Evolutionary conservation across 2,113 vertebrate species (phyloP).

Genomic region (Euleptes europaea): DNA sequence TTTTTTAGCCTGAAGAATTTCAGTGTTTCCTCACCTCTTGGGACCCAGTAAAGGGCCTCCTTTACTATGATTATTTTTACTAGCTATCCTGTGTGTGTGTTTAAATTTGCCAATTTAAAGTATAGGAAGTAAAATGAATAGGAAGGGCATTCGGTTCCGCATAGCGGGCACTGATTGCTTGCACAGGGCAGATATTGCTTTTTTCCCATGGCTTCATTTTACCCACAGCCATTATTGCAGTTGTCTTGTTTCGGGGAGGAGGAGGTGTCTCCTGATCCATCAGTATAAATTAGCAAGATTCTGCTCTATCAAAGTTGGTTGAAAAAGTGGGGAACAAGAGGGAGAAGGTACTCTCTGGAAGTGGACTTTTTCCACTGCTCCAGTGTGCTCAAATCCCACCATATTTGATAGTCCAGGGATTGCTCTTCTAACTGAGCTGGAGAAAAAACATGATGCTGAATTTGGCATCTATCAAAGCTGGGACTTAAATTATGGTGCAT

Average conservation of each 20-base stretch:
- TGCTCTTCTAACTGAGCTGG: neutral
- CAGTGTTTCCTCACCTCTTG: constrained; percentile 33
- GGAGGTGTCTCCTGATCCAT: neutral
- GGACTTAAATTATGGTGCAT: neutral
- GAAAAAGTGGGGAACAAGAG: neutral
- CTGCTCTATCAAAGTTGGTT: neutral
- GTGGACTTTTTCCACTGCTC: neutral
- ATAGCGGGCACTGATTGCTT: neutral
- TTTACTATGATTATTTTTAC: neutral
- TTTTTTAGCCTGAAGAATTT: constrained; percentile 16
- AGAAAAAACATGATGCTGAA: neutral
- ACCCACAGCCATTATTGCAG: neutral
- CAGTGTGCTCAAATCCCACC: neutral
- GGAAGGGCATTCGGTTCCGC: neutral
- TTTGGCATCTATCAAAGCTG: neutral
- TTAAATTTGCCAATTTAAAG: neutral
- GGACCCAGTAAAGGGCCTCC: constrained; percentile 10
- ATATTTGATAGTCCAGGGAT: neutral
- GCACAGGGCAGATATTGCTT: neutral
- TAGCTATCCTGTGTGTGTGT: neutral
- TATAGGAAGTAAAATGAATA: neutral
- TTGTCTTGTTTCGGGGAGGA: neutral
- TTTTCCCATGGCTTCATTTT: neutral
- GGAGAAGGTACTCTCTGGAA: neutral
- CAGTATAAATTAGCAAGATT: neutral